Evolutionary conservation across 2,888 invertebrate genomes (phyloP).

Genomic region (Graphium colonna): DNA sequence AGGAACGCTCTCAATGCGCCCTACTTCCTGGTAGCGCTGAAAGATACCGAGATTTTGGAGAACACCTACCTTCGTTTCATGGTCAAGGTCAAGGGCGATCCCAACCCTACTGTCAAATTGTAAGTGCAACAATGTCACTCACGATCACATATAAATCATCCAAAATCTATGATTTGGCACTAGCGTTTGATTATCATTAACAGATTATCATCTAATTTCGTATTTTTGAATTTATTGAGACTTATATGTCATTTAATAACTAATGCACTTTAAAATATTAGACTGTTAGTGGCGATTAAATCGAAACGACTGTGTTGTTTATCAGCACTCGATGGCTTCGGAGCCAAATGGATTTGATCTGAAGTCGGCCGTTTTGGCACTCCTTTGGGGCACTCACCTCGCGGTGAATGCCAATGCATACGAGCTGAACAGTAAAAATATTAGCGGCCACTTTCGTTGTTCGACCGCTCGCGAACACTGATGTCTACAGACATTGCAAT

Average conservation of each 20-base stretch:
- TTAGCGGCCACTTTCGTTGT: constrained; percentile 3
- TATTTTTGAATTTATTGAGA: too few species aligned
- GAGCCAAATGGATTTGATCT: constrained; percentile 14
- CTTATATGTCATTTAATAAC: too few species aligned
- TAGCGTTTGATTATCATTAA: too few species aligned
- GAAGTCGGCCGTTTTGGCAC: constrained; percentile 15
- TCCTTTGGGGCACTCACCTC: constrained; percentile 23
- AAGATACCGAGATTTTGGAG: constrained; percentile 92
- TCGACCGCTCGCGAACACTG: not conserved
- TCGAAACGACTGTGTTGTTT: constrained; percentile 1
- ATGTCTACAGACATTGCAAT: not conserved
- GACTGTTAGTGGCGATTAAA: too few species aligned
- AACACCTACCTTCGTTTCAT: constrained; percentile 93
- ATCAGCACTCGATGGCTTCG: not conserved
- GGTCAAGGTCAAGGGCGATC: constrained; percentile 92
- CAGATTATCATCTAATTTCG: too few species aligned
- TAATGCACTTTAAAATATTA: too few species aligned
- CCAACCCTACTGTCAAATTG: constrained; percentile 95
- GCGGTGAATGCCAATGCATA: constrained; percentile 13
- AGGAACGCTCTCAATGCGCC: constrained; percentile 87
- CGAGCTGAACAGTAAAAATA: not conserved
- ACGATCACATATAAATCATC: not conserved
- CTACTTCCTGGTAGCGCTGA: constrained; percentile 90
- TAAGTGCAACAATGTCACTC: constrained; percentile 71
- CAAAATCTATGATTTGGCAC: too few species aligned